Evolutionary conservation across 2,888 invertebrate species (phyloP).

Genomic region (Oscheius sp.): DNA sequence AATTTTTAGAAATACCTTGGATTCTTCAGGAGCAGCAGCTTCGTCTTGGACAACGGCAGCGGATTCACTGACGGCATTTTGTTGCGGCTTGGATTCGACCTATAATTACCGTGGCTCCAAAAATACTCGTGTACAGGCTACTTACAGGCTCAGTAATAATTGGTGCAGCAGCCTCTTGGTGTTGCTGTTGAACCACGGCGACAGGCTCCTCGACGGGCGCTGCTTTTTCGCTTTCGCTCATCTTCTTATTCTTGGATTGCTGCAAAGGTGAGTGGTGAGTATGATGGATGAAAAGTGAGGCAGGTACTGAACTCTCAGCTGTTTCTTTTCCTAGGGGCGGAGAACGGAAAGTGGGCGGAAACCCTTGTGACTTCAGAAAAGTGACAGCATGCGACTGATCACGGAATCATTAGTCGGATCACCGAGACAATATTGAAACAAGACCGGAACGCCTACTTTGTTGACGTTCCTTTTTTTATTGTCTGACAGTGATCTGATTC

Average conservation of each 20-base stretch:
- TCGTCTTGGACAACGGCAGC: constrained; percentile 23
- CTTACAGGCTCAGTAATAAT: too few species aligned
- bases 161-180: constrained; percentile 2
- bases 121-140: too few species aligned
- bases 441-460: constrained; percentile 15
- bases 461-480: constrained; percentile 14
- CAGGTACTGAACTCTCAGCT: constrained; percentile 15
- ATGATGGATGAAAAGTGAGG: constrained; percentile 1
- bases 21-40: constrained; percentile 13
- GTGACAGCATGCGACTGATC: constrained; percentile 24
- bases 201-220: constrained; percentile 14
- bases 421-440: constrained; percentile 22
- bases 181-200: background rate
- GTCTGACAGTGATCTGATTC: constrained; percentile 4
- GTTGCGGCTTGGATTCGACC: background rate
- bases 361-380: constrained; percentile 10
- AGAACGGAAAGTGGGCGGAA: constrained; percentile 15
- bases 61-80: constrained; percentile 6
- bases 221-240: background rate
- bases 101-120: too few species aligned
- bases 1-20: constrained; percentile 1
- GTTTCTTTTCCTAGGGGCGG: constrained; percentile 18
- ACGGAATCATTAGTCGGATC: constrained; percentile 23
- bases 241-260: constrained; percentile 20
- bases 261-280: constrained; percentile 5